These are phyloP conservation scores for Trachelus troglodyta DNA, from an alignment of 2,888 invertebrate species.

Conservation along the genomic window DNA sequence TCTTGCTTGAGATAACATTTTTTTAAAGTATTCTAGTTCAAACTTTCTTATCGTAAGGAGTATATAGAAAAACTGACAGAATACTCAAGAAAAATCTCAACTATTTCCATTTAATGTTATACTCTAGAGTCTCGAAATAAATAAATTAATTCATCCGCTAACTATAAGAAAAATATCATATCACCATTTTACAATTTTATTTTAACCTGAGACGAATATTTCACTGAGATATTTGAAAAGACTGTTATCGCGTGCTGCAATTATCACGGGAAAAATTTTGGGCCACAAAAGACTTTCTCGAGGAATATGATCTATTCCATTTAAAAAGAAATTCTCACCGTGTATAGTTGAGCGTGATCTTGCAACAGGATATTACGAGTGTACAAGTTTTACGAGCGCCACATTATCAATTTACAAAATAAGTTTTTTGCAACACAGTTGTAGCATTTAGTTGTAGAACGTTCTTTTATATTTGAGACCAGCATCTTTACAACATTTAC, in stretches of 20 bases:
- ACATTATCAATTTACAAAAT: not conserved
- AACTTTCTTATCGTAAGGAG: not conserved
- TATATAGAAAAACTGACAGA: not conserved
- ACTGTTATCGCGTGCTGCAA: not conserved
- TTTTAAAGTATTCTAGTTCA: not conserved
- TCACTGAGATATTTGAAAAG: not conserved
- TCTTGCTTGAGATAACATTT: not conserved
- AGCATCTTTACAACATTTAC: conserved; percentile 2
- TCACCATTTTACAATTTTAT: not conserved
- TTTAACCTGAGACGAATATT: not conserved
- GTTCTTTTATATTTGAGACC: conserved; percentile 46
- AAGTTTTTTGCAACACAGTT: conserved; percentile 36
- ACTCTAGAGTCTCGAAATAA: not conserved
- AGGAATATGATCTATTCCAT: not conserved
- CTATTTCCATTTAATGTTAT: not conserved
- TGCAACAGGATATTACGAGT: not conserved
- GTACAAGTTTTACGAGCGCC: not conserved
- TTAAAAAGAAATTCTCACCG: not conserved
- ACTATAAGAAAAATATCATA: not conserved
- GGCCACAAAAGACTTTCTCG: not conserved
- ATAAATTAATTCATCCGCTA: not conserved
- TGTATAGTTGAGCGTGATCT: not conserved
- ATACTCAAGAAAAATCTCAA: not conserved
- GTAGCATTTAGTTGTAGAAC: conserved; percentile 47
- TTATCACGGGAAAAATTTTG: not conserved